A percentile compares a stretch with the other conserved stretches of the same genome.
phyloP scores from a whole-genome alignment of 92 coral and sea anemone species.

The Pocillopora meandrina region DNA sequence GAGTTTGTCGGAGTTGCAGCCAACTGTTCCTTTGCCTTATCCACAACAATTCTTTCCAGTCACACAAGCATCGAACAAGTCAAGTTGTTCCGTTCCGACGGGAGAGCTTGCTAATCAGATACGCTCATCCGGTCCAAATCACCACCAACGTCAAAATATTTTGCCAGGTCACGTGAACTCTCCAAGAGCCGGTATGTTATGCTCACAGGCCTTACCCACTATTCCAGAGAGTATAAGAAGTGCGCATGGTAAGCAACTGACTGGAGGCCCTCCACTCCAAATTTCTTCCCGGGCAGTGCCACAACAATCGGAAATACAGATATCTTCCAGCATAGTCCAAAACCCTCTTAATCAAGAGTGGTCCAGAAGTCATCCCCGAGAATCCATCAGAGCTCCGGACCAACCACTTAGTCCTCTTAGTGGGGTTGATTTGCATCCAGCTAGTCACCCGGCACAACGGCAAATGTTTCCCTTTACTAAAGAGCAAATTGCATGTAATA shows the following conservation, averaged over 20 bases:
- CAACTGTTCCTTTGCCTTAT: background rate
- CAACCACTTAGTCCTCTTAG: background rate
- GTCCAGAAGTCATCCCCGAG: background rate
- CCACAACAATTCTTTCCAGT: background rate
- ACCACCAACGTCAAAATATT: background rate
- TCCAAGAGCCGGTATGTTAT: background rate
- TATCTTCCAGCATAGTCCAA: background rate
- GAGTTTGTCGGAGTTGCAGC: background rate
- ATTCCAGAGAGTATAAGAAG: background rate
- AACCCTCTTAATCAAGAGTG: background rate
- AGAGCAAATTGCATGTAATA: background rate
- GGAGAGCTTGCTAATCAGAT: background rate
- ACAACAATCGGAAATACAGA: background rate
- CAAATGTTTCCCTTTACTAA: background rate
- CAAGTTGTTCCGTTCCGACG: background rate
- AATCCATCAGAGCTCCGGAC: background rate
- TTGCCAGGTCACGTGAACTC: background rate
- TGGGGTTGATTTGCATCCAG: background rate
- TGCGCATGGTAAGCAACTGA: background rate
- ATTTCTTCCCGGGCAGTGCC: background rate
- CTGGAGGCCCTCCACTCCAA: background rate
- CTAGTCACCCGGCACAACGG: background rate
- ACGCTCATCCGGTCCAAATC: background rate
- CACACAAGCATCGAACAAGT: slow-evolving; percentile 1
- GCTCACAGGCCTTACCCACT: background rate